Conservation (phyloP, 2,888 invertebrate species). For the Standfussiana lucernea region DNA sequence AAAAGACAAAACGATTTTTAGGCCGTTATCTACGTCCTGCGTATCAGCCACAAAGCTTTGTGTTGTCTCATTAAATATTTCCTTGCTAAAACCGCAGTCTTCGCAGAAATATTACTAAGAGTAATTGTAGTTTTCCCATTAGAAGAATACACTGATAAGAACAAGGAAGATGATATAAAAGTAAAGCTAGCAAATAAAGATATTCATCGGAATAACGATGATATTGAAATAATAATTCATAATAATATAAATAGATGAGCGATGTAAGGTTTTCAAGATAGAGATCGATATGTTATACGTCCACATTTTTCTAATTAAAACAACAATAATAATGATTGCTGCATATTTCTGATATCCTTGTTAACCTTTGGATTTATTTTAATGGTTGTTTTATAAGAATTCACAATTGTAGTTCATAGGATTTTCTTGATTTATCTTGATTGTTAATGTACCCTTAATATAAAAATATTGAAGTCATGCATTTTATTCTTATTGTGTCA, state of each 20-base stretch:
- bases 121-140: neutral
- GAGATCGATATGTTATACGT: constrained; percentile 1
- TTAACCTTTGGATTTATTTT: constrained; percentile 30
- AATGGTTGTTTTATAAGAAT: neutral
- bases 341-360: constrained; percentile 12
- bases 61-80: neutral
- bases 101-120: constrained; percentile 9
- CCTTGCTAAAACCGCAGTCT: neutral
- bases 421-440: too few relatives aligned
- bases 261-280: constrained; percentile 17
- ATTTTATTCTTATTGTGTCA: too few relatives aligned
- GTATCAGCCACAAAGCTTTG: neutral
- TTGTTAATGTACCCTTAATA: too few relatives aligned
- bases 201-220: constrained; percentile 10
- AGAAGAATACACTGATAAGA: constrained; percentile 9
- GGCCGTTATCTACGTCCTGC: neutral
- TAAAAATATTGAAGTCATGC: too few relatives aligned
- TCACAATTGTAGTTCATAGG: neutral
- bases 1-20: neutral
- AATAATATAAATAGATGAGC: neutral
- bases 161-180: constrained; percentile 14
- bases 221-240: neutral
- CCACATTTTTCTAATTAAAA: constrained; percentile 23
- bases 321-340: neutral
- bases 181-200: constrained; percentile 12